Evolutionary conservation across 2,113 vertebrate genomes (phyloP), one percentile per base, ranked within the genome.

Genomic region (Vimba vimba): DNA sequence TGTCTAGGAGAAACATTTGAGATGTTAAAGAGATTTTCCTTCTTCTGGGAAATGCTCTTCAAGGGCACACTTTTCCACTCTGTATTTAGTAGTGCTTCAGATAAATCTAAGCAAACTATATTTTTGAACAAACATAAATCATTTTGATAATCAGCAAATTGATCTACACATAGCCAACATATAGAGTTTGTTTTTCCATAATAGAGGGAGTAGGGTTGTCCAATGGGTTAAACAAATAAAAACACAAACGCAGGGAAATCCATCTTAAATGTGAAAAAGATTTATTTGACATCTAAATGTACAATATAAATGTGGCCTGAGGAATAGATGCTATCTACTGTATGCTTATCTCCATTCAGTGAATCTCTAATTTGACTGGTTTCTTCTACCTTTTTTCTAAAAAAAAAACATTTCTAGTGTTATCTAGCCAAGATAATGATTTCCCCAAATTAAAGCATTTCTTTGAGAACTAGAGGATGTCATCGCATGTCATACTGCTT

Each of bases 41-140:
- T 36, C 33, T 36, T 36, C 33, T 36, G 33, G 33, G 33, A 36
- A 36, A 33, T 23, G 17, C 19, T 78, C 50, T 33, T 30, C 30
- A 23, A 78, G 27, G 19, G 19, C 76, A 23, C 27, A 78, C 10
- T 45, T 73, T 73, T 43, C 69, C 36, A 2, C 33, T 39, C 68
- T 23, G 8, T 36, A 43, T 73, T 73, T 73, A 73, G 21, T n/a
- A n/a, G 10, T n/a, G 11, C 11, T n/a, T 73, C 21, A 36, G 23
- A 45, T 73, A 12, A 73, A 11, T 8, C 21, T n/a, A 6, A 25
- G 71, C 71, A 6, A 47, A 52, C n/a, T 5, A 39, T 4, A 43
- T 62, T 36, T 79, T 62, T 23, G 74, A 15, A 79, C 12, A 62
- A 79, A 79, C 23, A 80, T 13, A 36, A 62, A 45, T 80, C 21